Conservation (phyloP, 2,797 vertebrate genomes). For the Hybognathus amarus region DNA sequence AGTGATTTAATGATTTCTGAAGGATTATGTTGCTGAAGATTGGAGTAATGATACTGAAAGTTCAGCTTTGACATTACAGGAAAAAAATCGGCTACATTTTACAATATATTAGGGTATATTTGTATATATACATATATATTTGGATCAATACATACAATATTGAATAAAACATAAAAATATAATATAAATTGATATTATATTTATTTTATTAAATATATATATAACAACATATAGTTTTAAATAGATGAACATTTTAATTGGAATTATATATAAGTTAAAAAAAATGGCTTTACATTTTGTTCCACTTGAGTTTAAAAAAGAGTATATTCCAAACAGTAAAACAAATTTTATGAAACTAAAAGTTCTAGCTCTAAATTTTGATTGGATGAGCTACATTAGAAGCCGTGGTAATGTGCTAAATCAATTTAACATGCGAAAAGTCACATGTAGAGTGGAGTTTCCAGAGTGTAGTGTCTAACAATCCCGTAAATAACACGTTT, state of each 20-base stretch:
- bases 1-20: neutral
- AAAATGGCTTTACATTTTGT: neutral
- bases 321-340: neutral
- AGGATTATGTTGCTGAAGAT: neutral
- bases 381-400: neutral
- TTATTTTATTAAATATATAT: neutral
- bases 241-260: neutral
- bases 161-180: neutral
- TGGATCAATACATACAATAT: too few relatives aligned
- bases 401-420: neutral
- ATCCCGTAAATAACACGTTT: neutral
- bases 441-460: neutral
- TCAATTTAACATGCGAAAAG: neutral
- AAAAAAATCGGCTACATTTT: neutral
- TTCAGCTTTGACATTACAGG: neutral
- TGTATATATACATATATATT: too few relatives aligned
- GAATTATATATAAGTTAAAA: neutral
- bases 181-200: neutral
- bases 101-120: too few relatives aligned
- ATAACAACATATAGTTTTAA: neutral
- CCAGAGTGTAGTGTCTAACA: neutral
- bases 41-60: neutral
- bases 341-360: slow-evolving; percentile 13
- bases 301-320: neutral
- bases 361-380: neutral